Evolutionary conservation across 2,113 vertebrate genomes (phyloP).

Genomic region (Dromiciops gliroides): DNA sequence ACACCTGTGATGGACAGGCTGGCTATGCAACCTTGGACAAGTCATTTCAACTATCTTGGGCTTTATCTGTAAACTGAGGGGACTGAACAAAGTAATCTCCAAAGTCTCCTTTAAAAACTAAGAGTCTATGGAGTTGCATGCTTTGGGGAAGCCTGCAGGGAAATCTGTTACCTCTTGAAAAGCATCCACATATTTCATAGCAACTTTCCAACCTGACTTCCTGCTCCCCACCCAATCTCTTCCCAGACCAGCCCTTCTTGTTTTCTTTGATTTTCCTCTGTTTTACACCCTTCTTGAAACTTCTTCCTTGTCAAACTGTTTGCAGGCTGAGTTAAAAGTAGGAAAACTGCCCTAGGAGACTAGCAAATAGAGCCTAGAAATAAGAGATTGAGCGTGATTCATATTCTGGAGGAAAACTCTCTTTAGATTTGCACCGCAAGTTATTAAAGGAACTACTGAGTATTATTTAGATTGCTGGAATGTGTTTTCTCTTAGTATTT

Average conservation of each 20-base stretch:
- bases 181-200: background rate
- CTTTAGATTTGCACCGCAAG: background rate
- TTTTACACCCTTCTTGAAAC: background rate
- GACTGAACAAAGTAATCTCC: background rate
- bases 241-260: background rate
- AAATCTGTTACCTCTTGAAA: background rate
- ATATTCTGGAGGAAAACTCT: slow-evolving; percentile 30
- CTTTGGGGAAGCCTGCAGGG: background rate
- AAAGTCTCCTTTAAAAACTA: background rate
- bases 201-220: background rate
- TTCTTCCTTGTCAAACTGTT: background rate
- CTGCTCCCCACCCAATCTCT: background rate
- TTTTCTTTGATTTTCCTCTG: background rate
- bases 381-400: slow-evolving; percentile 31
- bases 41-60: background rate
- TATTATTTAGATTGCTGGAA: background rate
- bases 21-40: background rate
- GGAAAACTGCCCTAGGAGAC: slow-evolving; percentile 42
- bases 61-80: background rate
- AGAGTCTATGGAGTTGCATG: background rate
- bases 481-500: slow-evolving; percentile 16
- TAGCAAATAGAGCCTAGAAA: slow-evolving; percentile 51
- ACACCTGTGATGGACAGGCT: background rate
- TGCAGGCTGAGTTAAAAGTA: slow-evolving; percentile 15
- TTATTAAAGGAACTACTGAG: slow-evolving; percentile 50